These are phyloP conservation scores for Magallana ariakensis DNA, from an alignment of 1,140 invertebrate species.

Conservation along the genomic window DNA sequence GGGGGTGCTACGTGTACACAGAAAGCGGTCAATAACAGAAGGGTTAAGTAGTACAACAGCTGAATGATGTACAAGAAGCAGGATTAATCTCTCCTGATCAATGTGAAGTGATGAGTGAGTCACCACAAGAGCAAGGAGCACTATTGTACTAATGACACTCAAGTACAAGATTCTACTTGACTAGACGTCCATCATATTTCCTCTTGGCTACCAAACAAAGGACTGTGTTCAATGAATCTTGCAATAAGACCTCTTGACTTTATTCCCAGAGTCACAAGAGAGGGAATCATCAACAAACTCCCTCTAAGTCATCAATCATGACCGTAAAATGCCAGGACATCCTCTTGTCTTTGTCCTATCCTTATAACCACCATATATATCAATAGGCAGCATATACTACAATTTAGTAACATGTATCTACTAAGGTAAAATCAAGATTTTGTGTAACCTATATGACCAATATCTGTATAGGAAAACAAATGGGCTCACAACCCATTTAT, in stretches of 20 bases:
- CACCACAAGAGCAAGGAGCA: background rate
- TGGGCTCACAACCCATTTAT: too few relatives aligned
- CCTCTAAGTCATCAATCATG: background rate
- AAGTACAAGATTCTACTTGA: background rate
- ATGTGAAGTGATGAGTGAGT: background rate
- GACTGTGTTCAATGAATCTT: background rate
- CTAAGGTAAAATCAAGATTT: too few relatives aligned
- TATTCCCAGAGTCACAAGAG: conserved; percentile 14
- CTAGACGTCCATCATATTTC: background rate
- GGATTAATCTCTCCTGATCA: background rate
- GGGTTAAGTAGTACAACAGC: background rate
- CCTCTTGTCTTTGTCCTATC: background rate
- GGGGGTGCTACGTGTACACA: background rate
- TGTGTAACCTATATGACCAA: too few relatives aligned
- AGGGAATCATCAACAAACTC: background rate
- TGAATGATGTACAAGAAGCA: background rate
- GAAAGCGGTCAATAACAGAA: background rate
- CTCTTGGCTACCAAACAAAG: conserved; percentile 16
- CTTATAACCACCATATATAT: too few relatives aligned
- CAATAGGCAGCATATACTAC: too few relatives aligned
- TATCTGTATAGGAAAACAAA: too few relatives aligned
- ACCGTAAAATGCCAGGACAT: background rate
- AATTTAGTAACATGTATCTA: too few relatives aligned
- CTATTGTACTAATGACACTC: conserved; percentile 27
- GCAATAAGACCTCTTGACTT: conserved; percentile 31